Conservation (phyloP, 2,797 vertebrate species). For the Ctenosaura bakeri region DNA sequence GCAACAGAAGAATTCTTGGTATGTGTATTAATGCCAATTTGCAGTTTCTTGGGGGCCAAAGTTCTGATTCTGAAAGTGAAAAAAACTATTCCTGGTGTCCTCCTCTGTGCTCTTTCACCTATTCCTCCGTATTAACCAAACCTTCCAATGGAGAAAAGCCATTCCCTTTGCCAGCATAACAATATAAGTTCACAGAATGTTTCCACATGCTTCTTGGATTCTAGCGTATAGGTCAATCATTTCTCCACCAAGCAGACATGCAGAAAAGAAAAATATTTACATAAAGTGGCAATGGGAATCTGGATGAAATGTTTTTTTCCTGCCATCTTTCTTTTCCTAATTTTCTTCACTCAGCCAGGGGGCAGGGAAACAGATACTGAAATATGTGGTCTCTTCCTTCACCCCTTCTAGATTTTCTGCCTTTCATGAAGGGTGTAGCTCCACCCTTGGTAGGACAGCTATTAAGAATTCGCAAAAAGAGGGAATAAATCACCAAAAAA, state of each 20-base stretch:
- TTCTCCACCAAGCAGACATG: constrained; percentile 40
- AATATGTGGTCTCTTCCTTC: not conserved
- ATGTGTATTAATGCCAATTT: not conserved
- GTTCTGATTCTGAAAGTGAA: constrained; percentile 20
- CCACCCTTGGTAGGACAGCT: not conserved
- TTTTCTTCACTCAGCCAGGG: not conserved
- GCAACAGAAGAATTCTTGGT: not conserved
- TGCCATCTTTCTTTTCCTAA: constrained; percentile 54
- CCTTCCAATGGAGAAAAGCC: not conserved
- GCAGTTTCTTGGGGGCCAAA: not conserved
- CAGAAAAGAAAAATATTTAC: constrained; percentile 16
- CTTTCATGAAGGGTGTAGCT: not conserved
- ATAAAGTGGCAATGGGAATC: constrained; percentile 18
- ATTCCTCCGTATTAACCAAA: not conserved
- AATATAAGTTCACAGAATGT: constrained; percentile 36
- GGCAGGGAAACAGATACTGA: not conserved
- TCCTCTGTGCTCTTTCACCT: constrained; percentile 9
- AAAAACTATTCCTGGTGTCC: not conserved
- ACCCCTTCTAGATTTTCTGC: no score
- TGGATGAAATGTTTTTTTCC: constrained; percentile 42
- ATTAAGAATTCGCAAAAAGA: not conserved
- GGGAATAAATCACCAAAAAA: not conserved
- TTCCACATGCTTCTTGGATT: constrained; percentile 38
- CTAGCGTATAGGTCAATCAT: constrained; percentile 44
- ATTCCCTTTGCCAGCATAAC: not conserved